Base-by-base conservation (phyloP, 1,140 invertebrate genomes). In the Ooceraea biroi region DNA sequence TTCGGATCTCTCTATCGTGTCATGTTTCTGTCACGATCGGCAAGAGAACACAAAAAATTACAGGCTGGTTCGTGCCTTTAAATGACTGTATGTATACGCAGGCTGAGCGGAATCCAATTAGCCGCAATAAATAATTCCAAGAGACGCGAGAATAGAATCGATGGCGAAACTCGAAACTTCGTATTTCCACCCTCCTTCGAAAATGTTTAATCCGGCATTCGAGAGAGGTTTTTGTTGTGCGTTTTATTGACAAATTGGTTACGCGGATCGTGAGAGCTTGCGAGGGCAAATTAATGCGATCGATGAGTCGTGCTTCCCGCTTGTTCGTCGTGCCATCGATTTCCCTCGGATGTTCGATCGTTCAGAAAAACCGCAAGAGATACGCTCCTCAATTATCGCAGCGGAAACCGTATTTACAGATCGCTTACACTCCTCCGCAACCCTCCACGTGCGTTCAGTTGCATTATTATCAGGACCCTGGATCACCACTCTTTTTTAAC, bases 251-350 rank as follows among this genome's bases (percentile, higher is more conserved):
- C 36, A 80, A 80, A 80, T 80, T 80, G 76, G 25, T 30, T 19
- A 58, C 48, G 50, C 66, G 36, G 68, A 78, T 68, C 63, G 65
- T n/a, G 36, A 36, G 36, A 50, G 36, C 61, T 11, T 55, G 25
- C n/a, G 50, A 1, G 17, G 41, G 76, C 36, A 60, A 68, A 80
- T 71, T 80, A 80, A 80, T 57, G 76, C 65, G 65, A 80, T 80
- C 50, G 50, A 55, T 19, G 66, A 57, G 65, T 55, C 63, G 36
- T 19, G 14, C 17, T 52, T 69, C 36, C 76, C 46, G 22, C 73
- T 77, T 77, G 73, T 77, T 77, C 57, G 55, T 68, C 65, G 76
- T 14, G 65, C 65, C 17, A 80, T 80, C 50, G 76, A 80, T 80
- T 69, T 80, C 12, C 22, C 50, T 17, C 12, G 12, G 44, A 41